A percentile compares a stretch with the other conserved stretches of the same genome.
Conservation (phyloP, 2,797 vertebrate genomes). For the Rachycentron canadum region DNA sequence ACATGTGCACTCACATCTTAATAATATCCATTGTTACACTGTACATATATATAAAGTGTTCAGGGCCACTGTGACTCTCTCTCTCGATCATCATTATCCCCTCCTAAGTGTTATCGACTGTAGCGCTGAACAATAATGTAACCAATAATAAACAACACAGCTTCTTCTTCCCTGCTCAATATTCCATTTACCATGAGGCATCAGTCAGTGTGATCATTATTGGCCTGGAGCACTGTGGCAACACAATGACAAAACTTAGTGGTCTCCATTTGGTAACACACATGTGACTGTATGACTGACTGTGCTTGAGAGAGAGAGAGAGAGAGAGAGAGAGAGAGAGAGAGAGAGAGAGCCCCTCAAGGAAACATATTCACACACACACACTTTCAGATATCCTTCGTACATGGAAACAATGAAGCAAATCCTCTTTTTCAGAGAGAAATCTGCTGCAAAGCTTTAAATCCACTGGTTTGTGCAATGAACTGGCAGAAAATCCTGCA, state of each 20-base stretch:
- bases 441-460: slow-evolving; percentile 29
- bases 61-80: neutral
- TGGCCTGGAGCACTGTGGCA: neutral
- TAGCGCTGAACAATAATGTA: neutral
- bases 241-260: slow-evolving; percentile 1
- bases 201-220: neutral
- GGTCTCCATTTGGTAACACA: neutral
- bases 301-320: neutral
- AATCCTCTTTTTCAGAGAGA: slow-evolving; percentile 41
- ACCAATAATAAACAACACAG: slow-evolving; percentile 12
- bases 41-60: too few relatives aligned
- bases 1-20: neutral
- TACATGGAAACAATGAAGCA: slow-evolving; percentile 29
- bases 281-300: neutral
- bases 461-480: slow-evolving; percentile 33
- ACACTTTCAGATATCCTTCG: slow-evolving; percentile 16
- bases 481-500: slow-evolving; percentile 17
- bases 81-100: neutral
- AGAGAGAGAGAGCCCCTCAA: too few relatives aligned
- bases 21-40: neutral
- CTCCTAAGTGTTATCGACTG: slow-evolving; percentile 28
- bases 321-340: too few relatives aligned
- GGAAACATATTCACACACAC: slow-evolving; percentile 11
- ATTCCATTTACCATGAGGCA: neutral
- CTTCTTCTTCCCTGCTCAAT: slow-evolving; percentile 5